phyloP scores from a whole-genome alignment of 2,888 invertebrate genomes.

The Bruchidius siliquastri region DNA sequence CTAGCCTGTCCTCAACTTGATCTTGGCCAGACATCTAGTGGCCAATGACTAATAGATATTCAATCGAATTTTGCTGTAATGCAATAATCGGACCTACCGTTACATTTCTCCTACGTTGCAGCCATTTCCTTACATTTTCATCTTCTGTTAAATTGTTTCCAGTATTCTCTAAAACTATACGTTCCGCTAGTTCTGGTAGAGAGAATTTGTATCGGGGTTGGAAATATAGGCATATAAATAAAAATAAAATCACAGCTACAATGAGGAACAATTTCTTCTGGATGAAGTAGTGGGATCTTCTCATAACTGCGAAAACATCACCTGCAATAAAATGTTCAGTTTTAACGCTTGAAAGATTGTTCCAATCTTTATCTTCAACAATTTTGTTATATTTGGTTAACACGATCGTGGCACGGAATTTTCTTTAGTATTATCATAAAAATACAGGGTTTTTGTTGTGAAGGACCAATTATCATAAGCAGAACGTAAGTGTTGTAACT shows the following conservation, averaged over 20 bases:
- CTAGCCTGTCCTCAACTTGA: no score
- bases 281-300: background rate
- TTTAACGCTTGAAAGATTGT: background rate
- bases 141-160: background rate
- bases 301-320: background rate
- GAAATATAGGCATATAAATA: background rate
- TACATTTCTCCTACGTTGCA: conserved; percentile 11
- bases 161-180: background rate
- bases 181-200: background rate
- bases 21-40: no score
- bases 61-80: no score
- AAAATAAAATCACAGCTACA: background rate
- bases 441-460: no score
- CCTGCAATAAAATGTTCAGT: background rate
- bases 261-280: background rate
- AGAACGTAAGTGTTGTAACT: no score
- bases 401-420: no score
- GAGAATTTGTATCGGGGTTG: background rate
- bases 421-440: no score
- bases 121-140: conserved; percentile 14
- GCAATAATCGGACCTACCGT: conserved; percentile 19
- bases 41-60: no score
- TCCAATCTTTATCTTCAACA: no score
- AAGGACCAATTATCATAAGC: no score
- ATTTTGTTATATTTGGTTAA: no score